phyloP scores from a whole-genome alignment of 1,140 invertebrate species.

The Eriosoma lanigerum region DNA sequence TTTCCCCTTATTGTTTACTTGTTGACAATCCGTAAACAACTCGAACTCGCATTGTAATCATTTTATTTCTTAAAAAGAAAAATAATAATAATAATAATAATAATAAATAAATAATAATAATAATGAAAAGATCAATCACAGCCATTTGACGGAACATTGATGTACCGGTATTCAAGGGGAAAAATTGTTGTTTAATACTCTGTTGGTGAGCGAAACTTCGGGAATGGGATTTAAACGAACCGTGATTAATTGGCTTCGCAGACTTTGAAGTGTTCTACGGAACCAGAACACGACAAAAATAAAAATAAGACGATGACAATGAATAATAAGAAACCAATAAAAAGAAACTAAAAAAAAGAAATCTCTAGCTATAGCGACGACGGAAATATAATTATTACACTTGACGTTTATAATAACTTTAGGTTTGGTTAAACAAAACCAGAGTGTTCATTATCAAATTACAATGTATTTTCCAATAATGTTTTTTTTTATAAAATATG shows the following conservation, averaged over 20 bases:
- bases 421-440: no score
- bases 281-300: conserved; percentile 30
- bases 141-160: conserved; percentile 15
- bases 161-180: neutral
- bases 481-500: no score
- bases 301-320: neutral
- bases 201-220: neutral
- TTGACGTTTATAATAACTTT: no score
- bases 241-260: conserved; percentile 6
- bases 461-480: no score
- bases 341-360: neutral
- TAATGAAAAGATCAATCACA: neutral
- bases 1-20: neutral
- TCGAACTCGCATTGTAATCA: neutral
- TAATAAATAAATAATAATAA: no score
- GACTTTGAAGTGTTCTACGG: conserved; percentile 9
- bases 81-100: no score
- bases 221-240: conserved; percentile 26
- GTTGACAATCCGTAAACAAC: neutral
- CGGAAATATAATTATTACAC: neutral
- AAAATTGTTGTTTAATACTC: neutral
- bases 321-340: neutral
- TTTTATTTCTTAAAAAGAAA: neutral
- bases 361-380: neutral
- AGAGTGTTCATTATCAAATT: no score